These are phyloP conservation scores for Dendropsophus ebraccatus DNA, from an alignment of 2,113 vertebrate species.

Conservation along the genomic window DNA sequence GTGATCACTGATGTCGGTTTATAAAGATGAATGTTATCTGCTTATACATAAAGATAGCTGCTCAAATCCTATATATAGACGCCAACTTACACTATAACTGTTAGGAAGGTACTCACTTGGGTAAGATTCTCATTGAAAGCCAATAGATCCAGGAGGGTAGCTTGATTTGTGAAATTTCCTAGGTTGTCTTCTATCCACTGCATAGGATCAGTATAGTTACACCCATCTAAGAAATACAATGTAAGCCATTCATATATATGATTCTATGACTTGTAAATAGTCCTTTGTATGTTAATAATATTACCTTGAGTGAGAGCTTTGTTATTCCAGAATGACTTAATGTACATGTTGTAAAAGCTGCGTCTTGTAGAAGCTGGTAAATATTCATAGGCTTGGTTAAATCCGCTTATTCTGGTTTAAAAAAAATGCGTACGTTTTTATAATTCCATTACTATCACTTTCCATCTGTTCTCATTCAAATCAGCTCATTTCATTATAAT, in stretches of 20 bases:
- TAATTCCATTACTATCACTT: too few relatives aligned
- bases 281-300: not conserved
- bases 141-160: slow-evolving; percentile 19
- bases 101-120: slow-evolving; percentile 9
- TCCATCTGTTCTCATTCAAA: too few relatives aligned
- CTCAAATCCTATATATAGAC: too few relatives aligned
- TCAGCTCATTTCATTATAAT: too few relatives aligned
- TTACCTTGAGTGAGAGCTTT: slow-evolving; percentile 27
- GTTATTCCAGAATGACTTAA: slow-evolving; percentile 21
- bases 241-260: not conserved
- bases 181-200: slow-evolving; percentile 36
- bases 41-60: too few relatives aligned
- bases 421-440: too few relatives aligned
- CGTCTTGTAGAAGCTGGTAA: not conserved
- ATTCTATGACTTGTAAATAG: not conserved
- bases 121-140: not conserved
- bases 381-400: slow-evolving; percentile 36
- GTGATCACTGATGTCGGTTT: too few relatives aligned
- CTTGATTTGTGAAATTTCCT: slow-evolving; percentile 37
- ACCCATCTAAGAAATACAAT: slow-evolving; percentile 2
- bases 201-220: slow-evolving; percentile 19
- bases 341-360: slow-evolving; percentile 42
- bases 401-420: slow-evolving; percentile 16
- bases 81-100: not conserved
- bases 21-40: too few relatives aligned